Base-by-base conservation (phyloP, 2,888 invertebrate genomes). In the Abrostola tripartita region DNA sequence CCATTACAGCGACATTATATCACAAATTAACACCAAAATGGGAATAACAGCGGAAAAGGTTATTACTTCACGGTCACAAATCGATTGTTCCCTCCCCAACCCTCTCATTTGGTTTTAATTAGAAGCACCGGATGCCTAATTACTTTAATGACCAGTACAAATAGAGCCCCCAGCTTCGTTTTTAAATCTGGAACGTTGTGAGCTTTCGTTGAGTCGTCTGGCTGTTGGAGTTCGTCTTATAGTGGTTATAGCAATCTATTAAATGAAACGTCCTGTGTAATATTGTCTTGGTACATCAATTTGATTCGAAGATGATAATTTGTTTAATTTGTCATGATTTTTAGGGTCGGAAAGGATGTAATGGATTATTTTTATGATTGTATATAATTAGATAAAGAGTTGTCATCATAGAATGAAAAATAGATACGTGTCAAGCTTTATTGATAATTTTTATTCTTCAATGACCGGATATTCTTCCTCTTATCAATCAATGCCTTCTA, bases 41-140 rank as follows among this genome's bases (percentile, higher is more conserved):
- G 86, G 83, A 83, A 79, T 80, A 76, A 77, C 78, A 87, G 84
- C 91, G 92, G 92, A 92, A 91, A 88, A 80, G 83, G 82, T 92
- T 85, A 93, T 90, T 85, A 85, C 88, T 90, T 93, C 91, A 94
- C 92, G 92, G 92, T 79, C 77, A 85, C 92, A 90, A 94, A 94
- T 94, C 92, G 90, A 93, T 94, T 93, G 91, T 84, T 67, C 79
- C 82, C 73, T 80, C 81, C 74, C 51, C 85, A 88, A 92, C 91
- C 90, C 92, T 87, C 87, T 92, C 93, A 93, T 92, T 93, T 93
- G 93, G 92, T 92, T 86, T 88, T 92, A 91, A 93, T 93, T 93
- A 93, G 85, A 64, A 61, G 76, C 81, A 81, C 91, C 92, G 93
- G 93, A 93, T 92, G 92, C 92, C 79, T 85, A 89, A 91, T 92